Conservation (phyloP, 2,797 vertebrate genomes). For the Columba guinea region DNA sequence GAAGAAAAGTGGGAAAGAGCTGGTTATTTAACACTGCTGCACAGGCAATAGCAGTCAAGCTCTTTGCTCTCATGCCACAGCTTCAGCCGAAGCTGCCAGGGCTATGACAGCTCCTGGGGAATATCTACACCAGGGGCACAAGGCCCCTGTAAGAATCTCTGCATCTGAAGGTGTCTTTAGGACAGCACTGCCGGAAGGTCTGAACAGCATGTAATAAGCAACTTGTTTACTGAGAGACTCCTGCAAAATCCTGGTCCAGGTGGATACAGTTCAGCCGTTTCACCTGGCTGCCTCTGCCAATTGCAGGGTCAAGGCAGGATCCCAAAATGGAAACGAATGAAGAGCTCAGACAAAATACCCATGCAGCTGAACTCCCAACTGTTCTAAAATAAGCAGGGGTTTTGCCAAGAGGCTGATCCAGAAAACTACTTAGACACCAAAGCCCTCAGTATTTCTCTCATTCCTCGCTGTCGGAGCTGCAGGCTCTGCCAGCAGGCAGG, state of each 20-base stretch:
- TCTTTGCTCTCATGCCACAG: neutral
- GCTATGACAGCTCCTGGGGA: neutral
- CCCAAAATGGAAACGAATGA: neutral
- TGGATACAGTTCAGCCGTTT: neutral
- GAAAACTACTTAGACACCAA: neutral
- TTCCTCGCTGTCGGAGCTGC: neutral
- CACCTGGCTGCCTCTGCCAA: neutral
- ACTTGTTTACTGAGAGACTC: neutral
- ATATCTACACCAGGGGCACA: neutral
- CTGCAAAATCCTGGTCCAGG: neutral
- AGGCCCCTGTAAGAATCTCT: fast-evolving
- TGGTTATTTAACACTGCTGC: neutral
- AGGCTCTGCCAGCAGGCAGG: neutral
- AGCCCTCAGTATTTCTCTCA: neutral
- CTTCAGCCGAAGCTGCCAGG: neutral
- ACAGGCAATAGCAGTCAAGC: neutral
- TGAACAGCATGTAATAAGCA: neutral
- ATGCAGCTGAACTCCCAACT: neutral
- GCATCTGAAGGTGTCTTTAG: neutral
- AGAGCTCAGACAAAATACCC: neutral
- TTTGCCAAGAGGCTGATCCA: conserved; percentile 2
- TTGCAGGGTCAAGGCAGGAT: neutral
- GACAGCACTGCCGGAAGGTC: neutral
- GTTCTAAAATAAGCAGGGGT: neutral
- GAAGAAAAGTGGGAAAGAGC: neutral